Conservation (phyloP, 2,113 vertebrate species). For the Clupea harengus region DNA sequence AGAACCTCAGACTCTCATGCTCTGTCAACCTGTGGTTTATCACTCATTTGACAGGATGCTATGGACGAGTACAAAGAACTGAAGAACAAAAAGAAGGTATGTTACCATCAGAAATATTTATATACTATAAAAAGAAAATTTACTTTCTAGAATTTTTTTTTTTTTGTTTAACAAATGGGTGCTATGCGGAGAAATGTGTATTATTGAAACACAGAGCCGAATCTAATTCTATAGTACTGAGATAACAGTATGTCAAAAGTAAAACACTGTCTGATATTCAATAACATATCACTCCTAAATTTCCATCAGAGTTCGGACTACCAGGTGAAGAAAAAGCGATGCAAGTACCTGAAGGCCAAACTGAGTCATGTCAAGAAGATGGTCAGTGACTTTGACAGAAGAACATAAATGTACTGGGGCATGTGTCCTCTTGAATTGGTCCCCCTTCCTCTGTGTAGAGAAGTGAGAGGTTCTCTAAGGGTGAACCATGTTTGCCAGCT, state of each 20-base stretch:
- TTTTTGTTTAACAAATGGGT: not conserved
- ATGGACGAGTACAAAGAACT: constrained; percentile 75
- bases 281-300: not conserved
- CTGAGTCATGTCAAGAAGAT: constrained; percentile 85
- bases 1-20: not conserved
- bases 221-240: not conserved
- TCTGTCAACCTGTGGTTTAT: not conserved
- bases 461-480: not conserved
- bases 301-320: constrained; percentile 74
- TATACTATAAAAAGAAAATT: not conserved
- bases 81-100: constrained; percentile 71
- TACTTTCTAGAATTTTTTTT: no score
- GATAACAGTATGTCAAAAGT: not conserved
- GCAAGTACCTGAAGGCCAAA: constrained; percentile 83
- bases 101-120: not conserved
- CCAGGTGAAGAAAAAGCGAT: constrained; percentile 76
- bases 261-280: not conserved
- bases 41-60: constrained; percentile 63
- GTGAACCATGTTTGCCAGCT: not conserved
- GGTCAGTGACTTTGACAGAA: constrained; percentile 80
- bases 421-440: not conserved
- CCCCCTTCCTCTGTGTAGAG: not conserved
- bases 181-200: not conserved
- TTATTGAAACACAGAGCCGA: not conserved
- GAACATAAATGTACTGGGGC: constrained; percentile 43